Percentiles rank a stretch among this genome's conserved stretches.
These are phyloP conservation scores for Daboia siamensis DNA, from an alignment of 2,113 vertebrate genomes.

Conservation along the genomic window DNA sequence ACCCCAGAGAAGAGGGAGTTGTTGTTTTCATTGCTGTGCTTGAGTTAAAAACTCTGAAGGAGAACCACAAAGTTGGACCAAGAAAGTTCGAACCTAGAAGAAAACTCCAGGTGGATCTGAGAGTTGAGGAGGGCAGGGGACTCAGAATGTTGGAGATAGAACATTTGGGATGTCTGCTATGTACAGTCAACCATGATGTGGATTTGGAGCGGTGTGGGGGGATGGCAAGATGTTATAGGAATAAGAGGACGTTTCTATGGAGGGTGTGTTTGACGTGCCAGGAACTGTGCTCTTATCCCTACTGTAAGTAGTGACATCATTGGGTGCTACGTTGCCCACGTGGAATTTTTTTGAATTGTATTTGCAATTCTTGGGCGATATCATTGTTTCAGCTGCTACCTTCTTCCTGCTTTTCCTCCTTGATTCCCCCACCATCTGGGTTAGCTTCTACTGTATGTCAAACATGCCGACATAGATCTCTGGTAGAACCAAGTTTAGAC, in stretches of 20 bases:
- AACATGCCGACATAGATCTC: too few relatives aligned
- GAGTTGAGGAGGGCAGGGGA: not conserved
- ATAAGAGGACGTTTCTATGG: slow-evolving; percentile 36
- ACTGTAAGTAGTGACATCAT: not conserved
- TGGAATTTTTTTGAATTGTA: not conserved
- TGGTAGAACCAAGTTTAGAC: not conserved
- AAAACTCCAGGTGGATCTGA: slow-evolving; percentile 6
- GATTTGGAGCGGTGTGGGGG: slow-evolving; percentile 3
- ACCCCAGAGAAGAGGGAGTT: not conserved
- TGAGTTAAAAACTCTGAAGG: not conserved
- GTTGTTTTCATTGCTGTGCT: not conserved
- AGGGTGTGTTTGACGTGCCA: not conserved
- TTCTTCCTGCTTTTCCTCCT: not conserved
- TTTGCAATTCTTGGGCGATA: not conserved
- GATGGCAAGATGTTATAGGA: slow-evolving; percentile 11
- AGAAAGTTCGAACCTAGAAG: slow-evolving; percentile 33
- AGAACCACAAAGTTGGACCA: slow-evolving; percentile 27
- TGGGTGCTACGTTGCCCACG: not conserved
- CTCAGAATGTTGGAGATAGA: not conserved
- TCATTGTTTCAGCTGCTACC: not conserved
- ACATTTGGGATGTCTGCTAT: slow-evolving; percentile 23
- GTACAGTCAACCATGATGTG: not conserved
- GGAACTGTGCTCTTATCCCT: not conserved
- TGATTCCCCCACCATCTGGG: not conserved
- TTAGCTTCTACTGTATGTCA: not conserved